phyloP scores from a whole-genome alignment of 2,113 vertebrate genomes.

The Apaloderma vittatum region DNA sequence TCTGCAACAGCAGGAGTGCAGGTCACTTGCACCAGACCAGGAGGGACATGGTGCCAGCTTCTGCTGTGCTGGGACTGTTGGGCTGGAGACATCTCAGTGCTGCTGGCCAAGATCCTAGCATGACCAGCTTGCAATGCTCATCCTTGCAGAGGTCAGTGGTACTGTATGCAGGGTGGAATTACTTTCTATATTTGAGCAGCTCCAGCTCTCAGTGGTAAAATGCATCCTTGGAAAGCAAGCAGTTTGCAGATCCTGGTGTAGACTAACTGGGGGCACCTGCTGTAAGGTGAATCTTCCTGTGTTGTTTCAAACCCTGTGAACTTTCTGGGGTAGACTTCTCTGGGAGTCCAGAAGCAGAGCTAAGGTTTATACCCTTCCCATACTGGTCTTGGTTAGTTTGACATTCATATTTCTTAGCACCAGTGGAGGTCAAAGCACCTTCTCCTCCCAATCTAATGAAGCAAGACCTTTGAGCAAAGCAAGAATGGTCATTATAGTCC shows the following conservation, averaged over 20 bases:
- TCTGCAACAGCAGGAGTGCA: neutral
- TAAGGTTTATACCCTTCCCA: neutral
- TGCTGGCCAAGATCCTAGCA: neutral
- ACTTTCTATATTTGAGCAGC: neutral
- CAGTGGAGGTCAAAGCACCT: neutral
- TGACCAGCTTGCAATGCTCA: neutral
- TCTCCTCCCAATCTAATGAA: neutral
- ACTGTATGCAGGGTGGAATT: neutral
- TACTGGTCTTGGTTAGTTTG: neutral
- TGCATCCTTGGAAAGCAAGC: neutral
- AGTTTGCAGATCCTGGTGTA: neutral
- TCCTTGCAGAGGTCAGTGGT: neutral
- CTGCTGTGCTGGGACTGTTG: neutral
- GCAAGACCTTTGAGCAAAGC: neutral
- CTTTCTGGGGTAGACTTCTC: neutral
- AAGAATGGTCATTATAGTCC: neutral
- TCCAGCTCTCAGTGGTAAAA: neutral
- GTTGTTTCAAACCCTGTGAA: neutral
- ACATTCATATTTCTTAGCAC: neutral
- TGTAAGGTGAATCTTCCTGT: neutral
- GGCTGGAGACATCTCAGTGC: accelerated
- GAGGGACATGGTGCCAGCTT: neutral
- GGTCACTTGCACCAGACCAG: accelerated
- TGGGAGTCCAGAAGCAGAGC: neutral
- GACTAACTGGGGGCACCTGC: neutral